Evolutionary conservation across 2,888 invertebrate species (phyloP), one percentile per base, ranked within the genome.

Genomic region (Lydus trimaculatus): DNA sequence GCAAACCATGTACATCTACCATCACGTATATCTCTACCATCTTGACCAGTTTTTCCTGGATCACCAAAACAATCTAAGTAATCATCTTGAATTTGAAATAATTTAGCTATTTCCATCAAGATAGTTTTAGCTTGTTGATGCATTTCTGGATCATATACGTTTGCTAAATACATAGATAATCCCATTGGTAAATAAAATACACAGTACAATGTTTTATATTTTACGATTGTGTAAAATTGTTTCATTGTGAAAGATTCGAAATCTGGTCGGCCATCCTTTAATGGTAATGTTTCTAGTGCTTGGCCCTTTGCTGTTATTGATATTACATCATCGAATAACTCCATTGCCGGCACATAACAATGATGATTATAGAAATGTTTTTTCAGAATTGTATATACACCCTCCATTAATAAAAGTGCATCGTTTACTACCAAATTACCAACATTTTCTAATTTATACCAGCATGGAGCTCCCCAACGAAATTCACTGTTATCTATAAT

Each of bases 1-100:
- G 94, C 91, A 36, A 98, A 86, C 99, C 99, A 99, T 0, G 96
- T 92, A 85, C 98, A 99, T 86, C 98, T 99, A 33, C 97, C 97
- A 76, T 98, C 97, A 85, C 93, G 90, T 76, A 99, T 98, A 82
- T 99, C 98, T 0, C 92, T 94, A 36, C 97, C 95, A 48, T 90
- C 87, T 87, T 98, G 99, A 8, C 98, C 99, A 0, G 93, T 97
- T 2, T 94, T 88, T 9, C 89, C 87, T 17, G 94, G 90, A 83
- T 97, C 92, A 0, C 97, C 98, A 83, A 93, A 99, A 82, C 95
- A 96, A 83, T 98, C 97, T 52, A 96, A 86, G 85, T 91, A 96
- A 83, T 97, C 96, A 84, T 97, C 95, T 90, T 92, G 96, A 56
- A 97, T 94, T 89, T 99, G 99, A 86, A 93, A 99, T 83, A 96